These are phyloP conservation scores for Trichonephila inaurata DNA, from an alignment of 1,140 invertebrate species.

Conservation along the genomic window DNA sequence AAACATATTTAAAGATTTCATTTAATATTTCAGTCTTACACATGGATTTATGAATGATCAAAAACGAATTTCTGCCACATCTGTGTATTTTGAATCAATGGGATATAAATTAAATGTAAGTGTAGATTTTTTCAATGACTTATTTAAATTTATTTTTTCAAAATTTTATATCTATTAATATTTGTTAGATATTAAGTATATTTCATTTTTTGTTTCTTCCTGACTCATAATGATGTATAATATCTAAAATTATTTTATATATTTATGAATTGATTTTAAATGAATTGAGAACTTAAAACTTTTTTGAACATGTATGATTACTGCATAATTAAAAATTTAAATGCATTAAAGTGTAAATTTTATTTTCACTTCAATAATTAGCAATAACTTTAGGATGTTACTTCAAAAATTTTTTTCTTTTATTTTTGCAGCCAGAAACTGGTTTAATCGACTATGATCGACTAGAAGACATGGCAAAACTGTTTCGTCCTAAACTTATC, in stretches of 20 bases:
- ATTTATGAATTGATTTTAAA: too few species aligned
- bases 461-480: slow-evolving; percentile 88
- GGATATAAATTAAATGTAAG: slow-evolving; percentile 83
- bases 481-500: slow-evolving; percentile 95
- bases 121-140: background rate
- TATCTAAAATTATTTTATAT: too few species aligned
- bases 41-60: slow-evolving; percentile 86
- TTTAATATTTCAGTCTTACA: slow-evolving; percentile 80
- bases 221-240: too few species aligned
- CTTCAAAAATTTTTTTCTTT: background rate
- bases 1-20: background rate
- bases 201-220: too few species aligned
- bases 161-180: too few species aligned
- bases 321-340: too few species aligned
- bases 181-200: too few species aligned
- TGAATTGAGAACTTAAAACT: too few species aligned
- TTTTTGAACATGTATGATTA: too few species aligned
- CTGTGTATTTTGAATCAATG: slow-evolving; percentile 86
- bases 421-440: slow-evolving; percentile 86
- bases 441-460: slow-evolving; percentile 97
- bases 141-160: background rate
- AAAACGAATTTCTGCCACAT: slow-evolving; percentile 86
- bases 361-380: too few species aligned
- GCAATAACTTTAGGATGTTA: too few species aligned
- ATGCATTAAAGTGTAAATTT: too few species aligned